Evolutionary conservation across 2,888 invertebrate genomes (phyloP).

Genomic region (Ganaspis brasiliensis): DNA sequence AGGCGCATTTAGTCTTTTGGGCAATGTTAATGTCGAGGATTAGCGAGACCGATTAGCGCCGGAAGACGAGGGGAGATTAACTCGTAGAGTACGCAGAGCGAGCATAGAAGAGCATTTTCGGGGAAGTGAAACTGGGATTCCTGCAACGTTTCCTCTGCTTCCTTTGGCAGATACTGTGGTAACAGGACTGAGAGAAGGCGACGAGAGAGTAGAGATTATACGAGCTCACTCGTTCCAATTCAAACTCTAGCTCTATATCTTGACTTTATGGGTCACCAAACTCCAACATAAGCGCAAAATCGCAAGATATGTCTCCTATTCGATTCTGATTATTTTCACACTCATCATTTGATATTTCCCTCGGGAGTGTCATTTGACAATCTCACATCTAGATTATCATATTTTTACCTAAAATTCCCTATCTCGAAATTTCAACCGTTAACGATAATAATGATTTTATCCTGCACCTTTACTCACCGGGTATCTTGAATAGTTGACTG

Average conservation of each 20-base stretch:
- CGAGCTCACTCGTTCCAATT: slow-evolving; percentile 58
- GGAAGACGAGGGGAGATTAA: slow-evolving; percentile 51
- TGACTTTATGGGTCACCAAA: slow-evolving; percentile 62
- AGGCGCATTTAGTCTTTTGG: slow-evolving; percentile 37
- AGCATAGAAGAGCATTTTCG: slow-evolving; percentile 46
- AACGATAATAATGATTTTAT: neutral
- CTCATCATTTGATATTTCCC: neutral
- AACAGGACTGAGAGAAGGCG: slow-evolving; percentile 17
- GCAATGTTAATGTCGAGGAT: slow-evolving; percentile 50
- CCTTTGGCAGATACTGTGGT: slow-evolving; percentile 41
- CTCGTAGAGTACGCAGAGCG: slow-evolving; percentile 40
- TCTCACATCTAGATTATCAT: neutral
- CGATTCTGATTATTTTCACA: slow-evolving; percentile 2
- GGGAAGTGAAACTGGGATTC: slow-evolving; percentile 56
- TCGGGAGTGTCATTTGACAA: too few species aligned
- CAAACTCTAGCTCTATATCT: slow-evolving; percentile 54
- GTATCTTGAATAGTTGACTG: neutral
- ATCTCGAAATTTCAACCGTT: neutral
- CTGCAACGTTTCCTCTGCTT: slow-evolving; percentile 55
- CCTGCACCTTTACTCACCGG: neutral
- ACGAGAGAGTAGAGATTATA: slow-evolving; percentile 56
- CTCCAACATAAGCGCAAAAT: slow-evolving; percentile 61
- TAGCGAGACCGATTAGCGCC: slow-evolving; percentile 49
- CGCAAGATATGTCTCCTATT: slow-evolving; percentile 52
- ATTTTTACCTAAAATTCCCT: neutral